Percentiles rank a stretch among this genome's conserved stretches.
Evolutionary conservation across 53 echinoderm and acorn worm species (phyloP).

Genomic region (Echinometra lucunter): DNA sequence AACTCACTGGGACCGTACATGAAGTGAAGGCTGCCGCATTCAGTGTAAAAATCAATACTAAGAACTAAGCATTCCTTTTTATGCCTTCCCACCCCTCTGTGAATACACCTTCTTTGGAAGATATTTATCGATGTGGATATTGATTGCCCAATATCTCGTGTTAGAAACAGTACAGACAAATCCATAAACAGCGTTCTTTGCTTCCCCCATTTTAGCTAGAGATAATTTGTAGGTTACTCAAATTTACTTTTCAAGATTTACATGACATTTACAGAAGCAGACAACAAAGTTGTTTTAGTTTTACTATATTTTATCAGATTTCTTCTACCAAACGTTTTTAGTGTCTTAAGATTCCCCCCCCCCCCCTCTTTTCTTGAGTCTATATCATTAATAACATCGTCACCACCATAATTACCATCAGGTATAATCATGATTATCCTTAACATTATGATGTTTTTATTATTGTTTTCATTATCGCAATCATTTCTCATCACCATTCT

Average conservation of each 20-base stretch:
- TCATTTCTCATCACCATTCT: too few species aligned
- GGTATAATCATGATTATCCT: not conserved
- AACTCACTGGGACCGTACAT: not conserved
- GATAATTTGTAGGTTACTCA: too few species aligned
- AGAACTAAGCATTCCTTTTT: not conserved
- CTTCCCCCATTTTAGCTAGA: too few species aligned
- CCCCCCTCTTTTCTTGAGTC: too few species aligned
- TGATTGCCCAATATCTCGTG: not conserved
- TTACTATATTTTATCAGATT: not conserved
- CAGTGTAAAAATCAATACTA: not conserved
- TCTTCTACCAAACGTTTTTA: too few species aligned
- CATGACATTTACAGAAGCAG: too few species aligned
- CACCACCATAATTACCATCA: not conserved
- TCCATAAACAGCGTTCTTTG: not conserved
- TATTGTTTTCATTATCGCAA: too few species aligned
- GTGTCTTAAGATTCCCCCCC: not conserved
- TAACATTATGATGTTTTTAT: too few species aligned
- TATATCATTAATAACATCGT: not conserved
- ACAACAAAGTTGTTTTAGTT: too few species aligned
- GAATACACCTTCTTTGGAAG: not conserved
- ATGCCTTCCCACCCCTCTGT: not conserved
- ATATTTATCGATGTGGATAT: constrained; percentile 22
- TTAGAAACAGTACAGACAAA: constrained; percentile 3
- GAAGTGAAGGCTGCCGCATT: not conserved
- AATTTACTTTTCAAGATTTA: too few species aligned